A percentile compares a stretch with the other conserved stretches of the same genome.
Evolutionary conservation across 1,140 invertebrate genomes (phyloP).

Genomic region (Musca vetustissima): DNA sequence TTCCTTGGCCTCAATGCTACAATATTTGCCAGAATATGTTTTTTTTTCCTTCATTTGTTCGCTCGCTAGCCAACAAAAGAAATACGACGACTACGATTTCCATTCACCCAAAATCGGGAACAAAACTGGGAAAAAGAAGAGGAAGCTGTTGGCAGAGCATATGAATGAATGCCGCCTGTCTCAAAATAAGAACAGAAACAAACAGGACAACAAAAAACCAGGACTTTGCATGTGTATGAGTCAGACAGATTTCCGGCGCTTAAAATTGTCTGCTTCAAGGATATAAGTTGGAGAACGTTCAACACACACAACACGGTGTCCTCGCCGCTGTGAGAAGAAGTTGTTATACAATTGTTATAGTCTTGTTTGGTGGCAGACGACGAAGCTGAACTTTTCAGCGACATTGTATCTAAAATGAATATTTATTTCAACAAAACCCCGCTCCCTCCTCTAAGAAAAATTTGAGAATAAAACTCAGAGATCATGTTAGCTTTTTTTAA

Average conservation of each 20-base stretch:
- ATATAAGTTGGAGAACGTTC: neutral
- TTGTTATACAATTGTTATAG: neutral
- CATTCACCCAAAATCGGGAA: too few relatives aligned
- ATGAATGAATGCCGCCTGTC: too few relatives aligned
- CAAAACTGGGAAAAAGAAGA: too few relatives aligned
- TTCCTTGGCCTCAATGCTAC: too few relatives aligned
- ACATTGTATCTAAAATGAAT: conserved; percentile 17
- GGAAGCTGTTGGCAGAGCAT: too few relatives aligned
- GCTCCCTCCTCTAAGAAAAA: neutral
- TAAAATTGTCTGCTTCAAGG: conserved; percentile 18
- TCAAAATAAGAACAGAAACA: too few relatives aligned
- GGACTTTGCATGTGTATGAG: neutral
- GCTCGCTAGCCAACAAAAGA: too few relatives aligned
- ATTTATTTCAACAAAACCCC: conserved; percentile 15
- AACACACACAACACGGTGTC: neutral
- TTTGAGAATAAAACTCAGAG: neutral
- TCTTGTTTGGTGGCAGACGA: neutral
- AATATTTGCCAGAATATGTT: too few relatives aligned
- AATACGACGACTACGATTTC: too few relatives aligned
- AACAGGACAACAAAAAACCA: too few relatives aligned
- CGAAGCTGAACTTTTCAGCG: neutral
- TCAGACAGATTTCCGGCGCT: conserved; percentile 23
- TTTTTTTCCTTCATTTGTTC: too few relatives aligned
- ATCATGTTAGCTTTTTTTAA: neutral
- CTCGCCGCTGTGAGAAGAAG: neutral